phyloP scores from a whole-genome alignment of 1,140 invertebrate genomes.

The Adelges cooleyi region DNA sequence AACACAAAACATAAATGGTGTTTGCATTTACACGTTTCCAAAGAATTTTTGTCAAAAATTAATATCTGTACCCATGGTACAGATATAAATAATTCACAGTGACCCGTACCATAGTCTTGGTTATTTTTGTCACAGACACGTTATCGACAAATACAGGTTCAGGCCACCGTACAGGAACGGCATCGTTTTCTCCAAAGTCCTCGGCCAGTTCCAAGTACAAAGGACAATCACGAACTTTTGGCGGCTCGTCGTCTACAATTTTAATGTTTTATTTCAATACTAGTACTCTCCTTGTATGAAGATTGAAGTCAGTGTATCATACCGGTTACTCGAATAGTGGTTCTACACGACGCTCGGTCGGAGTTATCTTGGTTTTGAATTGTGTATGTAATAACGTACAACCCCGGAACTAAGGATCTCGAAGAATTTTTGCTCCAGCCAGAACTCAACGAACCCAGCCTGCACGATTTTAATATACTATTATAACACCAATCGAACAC shows the following conservation, averaged over 20 bases:
- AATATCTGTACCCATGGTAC: too few species aligned
- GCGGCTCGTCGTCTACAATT: background rate
- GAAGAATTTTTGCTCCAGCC: background rate
- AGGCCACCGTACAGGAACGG: background rate
- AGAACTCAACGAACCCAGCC: background rate
- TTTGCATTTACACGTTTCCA: too few species aligned
- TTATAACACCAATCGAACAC: background rate
- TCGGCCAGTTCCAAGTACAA: background rate
- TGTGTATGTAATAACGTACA: constrained; percentile 2
- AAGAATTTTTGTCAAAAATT: too few species aligned
- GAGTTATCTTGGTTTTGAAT: background rate
- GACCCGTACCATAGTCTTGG: constrained; percentile 2
- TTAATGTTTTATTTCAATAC: background rate
- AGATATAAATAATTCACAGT: too few species aligned
- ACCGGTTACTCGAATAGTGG: background rate
- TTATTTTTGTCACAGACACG: background rate
- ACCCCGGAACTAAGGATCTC: background rate
- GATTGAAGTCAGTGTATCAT: background rate
- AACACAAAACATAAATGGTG: too few species aligned
- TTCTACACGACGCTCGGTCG: background rate
- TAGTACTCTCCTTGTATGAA: too few species aligned
- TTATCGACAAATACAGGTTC: background rate
- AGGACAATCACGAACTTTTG: background rate
- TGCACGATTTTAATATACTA: background rate
- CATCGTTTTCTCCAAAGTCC: background rate